A percentile compares a stretch with the other conserved stretches of the same genome.
Conservation (phyloP, 2,888 invertebrate genomes). For the Drosophila suboccidentalis region DNA sequence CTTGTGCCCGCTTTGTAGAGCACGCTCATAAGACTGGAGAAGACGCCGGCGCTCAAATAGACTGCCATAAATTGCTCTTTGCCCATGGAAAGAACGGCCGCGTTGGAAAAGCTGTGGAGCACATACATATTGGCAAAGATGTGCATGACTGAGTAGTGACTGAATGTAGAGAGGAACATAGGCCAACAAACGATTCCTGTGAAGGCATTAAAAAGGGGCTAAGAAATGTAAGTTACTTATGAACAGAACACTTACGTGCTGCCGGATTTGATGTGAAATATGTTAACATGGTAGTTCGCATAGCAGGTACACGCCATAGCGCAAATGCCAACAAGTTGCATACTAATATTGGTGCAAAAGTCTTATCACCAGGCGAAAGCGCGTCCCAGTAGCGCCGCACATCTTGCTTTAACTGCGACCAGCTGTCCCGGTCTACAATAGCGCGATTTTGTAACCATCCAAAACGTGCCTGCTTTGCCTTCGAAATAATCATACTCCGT, state of each 20-base stretch:
- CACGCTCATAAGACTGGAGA: slow-evolving; percentile 94
- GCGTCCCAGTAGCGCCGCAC: slow-evolving; percentile 88
- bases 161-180: slow-evolving; percentile 97
- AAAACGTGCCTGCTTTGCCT: slow-evolving; percentile 86
- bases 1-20: slow-evolving; percentile 90
- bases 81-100: slow-evolving; percentile 91
- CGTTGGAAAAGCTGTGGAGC: slow-evolving; percentile 91
- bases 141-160: slow-evolving; percentile 95
- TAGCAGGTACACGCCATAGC: slow-evolving; percentile 91
- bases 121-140: slow-evolving; percentile 98
- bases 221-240: neutral
- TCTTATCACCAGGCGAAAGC: slow-evolving; percentile 90
- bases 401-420: slow-evolving; percentile 75
- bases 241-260: slow-evolving; percentile 87
- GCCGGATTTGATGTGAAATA: slow-evolving; percentile 95
- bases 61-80: slow-evolving; percentile 96
- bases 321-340: slow-evolving; percentile 92
- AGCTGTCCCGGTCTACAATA: slow-evolving; percentile 56
- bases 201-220: slow-evolving; percentile 38
- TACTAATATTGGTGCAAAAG: slow-evolving; percentile 92
- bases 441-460: slow-evolving; percentile 67
- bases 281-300: slow-evolving; percentile 91
- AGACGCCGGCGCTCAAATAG: slow-evolving; percentile 94
- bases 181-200: slow-evolving; percentile 92
- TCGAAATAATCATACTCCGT: slow-evolving; percentile 78